Evolutionary conservation across 1,140 invertebrate genomes (phyloP), one percentile per base, ranked within the genome.

Genomic region (Neuroterus valhalla): DNA sequence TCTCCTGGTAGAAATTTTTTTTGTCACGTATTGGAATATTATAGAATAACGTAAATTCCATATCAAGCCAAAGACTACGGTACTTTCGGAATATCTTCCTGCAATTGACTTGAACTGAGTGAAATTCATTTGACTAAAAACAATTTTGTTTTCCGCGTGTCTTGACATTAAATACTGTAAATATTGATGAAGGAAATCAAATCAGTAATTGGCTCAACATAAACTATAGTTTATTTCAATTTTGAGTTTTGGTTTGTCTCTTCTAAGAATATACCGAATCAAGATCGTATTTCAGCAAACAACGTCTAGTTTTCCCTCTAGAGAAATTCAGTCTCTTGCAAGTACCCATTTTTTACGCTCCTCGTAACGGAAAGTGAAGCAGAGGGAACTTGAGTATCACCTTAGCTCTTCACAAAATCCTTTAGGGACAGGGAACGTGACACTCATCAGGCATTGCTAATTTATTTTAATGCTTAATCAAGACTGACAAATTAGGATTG

Each of bases 351-450:
- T 31, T 62, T 62, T 38, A 15, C 55, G 55, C n/a, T 62, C 1
- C 55, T 38, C 23, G 17, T 21, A 31, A 55, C 52, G 52, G 15
- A 62, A n/a, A 26, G 31, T 23, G 55, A 62, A 31, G n/a, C 26
- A 38, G 15, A 23, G 26, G 55, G 31, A 62, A 62, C 55, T 62
- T 3, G 12, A 31, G 55, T 31, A 62, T 38, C 26, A 38, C 55
- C 26, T 38, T 23, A n/a, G 15, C 4, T 31, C 15, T 62, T 62
- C 23, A 31, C 15, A 62, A 62, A 38, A 31, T 62, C 14, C 55
- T 62, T 55, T 62, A 62, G 55, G 21, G 55, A 62, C 55, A 23
- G 21, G 55, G 31, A 62, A 62, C 55, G 55, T 62, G 55, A 62
- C 55, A 62, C 55, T 62, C 31, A 38, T 31, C 23, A 14, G 31